Evolutionary conservation across 2,113 vertebrate species (phyloP).

Genomic region (Osmerus eperlanus): DNA sequence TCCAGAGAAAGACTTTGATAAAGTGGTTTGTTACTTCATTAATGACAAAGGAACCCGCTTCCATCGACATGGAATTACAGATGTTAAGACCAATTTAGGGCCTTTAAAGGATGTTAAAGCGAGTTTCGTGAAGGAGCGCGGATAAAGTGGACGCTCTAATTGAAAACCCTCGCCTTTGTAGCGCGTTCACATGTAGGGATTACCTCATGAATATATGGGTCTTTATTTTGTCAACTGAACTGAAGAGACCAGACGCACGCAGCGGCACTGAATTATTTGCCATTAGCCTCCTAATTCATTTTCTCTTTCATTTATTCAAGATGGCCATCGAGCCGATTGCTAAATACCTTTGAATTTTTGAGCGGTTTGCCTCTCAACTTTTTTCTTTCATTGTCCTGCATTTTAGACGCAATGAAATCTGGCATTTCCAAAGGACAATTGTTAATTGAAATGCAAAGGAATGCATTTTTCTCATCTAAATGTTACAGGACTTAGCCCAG

Average conservation of each 20-base stretch:
- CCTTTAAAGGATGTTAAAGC: slow-evolving; percentile 67
- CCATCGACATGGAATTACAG: slow-evolving; percentile 71
- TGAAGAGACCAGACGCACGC: slow-evolving; percentile 58
- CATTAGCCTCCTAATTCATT: slow-evolving; percentile 28
- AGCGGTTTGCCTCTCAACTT: too few species aligned
- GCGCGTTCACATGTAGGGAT: slow-evolving; percentile 65
- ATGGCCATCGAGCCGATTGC: slow-evolving; percentile 12
- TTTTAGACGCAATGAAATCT: too few species aligned
- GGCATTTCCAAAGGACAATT: too few species aligned
- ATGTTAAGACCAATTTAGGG: slow-evolving; percentile 76
- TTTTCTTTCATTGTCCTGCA: too few species aligned
- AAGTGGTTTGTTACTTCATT: slow-evolving; percentile 84
- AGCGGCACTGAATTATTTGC: slow-evolving; percentile 52
- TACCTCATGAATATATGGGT: slow-evolving; percentile 72
- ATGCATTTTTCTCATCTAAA: too few species aligned
- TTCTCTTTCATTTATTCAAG: slow-evolving; percentile 25
- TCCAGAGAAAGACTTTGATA: slow-evolving; percentile 71
- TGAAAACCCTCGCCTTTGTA: slow-evolving; percentile 71
- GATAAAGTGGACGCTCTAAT: slow-evolving; percentile 72
- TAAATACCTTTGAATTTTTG: neutral
- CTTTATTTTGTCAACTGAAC: slow-evolving; percentile 70
- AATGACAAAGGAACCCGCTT: slow-evolving; percentile 74
- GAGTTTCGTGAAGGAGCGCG: slow-evolving; percentile 65
- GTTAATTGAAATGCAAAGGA: too few species aligned
- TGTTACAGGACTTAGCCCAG: too few species aligned